These are phyloP conservation scores for Cheilosia impressa DNA, from an alignment of 2,888 invertebrate genomes.

Conservation along the genomic window DNA sequence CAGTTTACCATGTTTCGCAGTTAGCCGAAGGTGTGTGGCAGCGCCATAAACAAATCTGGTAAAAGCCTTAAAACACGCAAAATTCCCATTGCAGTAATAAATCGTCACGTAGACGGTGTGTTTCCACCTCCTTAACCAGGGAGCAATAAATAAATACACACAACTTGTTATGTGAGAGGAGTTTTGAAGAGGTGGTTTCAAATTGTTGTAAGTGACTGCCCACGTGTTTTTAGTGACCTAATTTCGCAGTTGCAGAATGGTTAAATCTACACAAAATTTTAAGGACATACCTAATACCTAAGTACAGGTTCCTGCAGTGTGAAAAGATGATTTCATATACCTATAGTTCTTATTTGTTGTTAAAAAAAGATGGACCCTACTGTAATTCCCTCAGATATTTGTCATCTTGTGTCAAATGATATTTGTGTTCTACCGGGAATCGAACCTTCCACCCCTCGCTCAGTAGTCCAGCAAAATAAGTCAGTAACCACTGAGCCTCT, in stretches of 20 bases:
- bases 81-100: constrained; percentile 8
- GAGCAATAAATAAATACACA: not conserved
- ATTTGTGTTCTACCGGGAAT: too few relatives aligned
- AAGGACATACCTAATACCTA: too few relatives aligned
- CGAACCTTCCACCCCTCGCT: too few relatives aligned
- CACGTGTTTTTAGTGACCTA: constrained; percentile 20
- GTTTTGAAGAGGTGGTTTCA: not conserved
- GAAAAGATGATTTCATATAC: too few relatives aligned
- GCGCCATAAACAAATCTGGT: constrained; percentile 12
- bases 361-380: too few relatives aligned
- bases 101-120: not conserved
- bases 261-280: too few relatives aligned
- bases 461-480: too few relatives aligned
- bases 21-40: constrained; percentile 1
- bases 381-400: too few relatives aligned
- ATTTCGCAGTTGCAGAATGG: not conserved
- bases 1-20: constrained; percentile 12
- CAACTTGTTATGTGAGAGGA: constrained; percentile 10
- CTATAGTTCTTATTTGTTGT: too few relatives aligned
- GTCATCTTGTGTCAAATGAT: too few relatives aligned
- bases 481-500: too few relatives aligned
- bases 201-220: not conserved
- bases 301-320: too few relatives aligned
- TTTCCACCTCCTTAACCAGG: constrained; percentile 8
- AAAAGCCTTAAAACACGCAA: constrained; percentile 8